These are phyloP conservation scores for Aurelia sp. DNA, from an alignment of 30 jellyfish, hydroid and myxozoan genomes.

Conservation along the genomic window DNA sequence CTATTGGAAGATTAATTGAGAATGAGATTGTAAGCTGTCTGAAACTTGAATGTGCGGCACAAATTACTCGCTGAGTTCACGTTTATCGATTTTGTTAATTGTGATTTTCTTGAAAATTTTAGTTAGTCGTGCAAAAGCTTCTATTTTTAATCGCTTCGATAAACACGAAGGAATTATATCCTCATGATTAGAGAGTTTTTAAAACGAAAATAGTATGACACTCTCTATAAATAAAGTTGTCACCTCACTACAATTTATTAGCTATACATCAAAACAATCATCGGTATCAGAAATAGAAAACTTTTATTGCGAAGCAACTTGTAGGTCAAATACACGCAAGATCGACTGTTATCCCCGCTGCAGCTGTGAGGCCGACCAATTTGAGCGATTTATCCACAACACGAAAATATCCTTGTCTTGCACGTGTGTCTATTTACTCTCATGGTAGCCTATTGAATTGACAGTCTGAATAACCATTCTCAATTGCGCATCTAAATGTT, in stretches of 20 bases:
- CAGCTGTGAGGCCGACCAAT: conserved; percentile 21
- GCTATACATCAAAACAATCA: not conserved
- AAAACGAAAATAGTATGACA: not conserved
- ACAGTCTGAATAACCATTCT: conserved; percentile 1
- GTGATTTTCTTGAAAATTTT: too few relatives aligned
- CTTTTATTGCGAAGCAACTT: not conserved
- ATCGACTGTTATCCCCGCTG: not conserved
- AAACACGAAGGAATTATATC: too few relatives aligned
- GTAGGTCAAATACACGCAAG: too few relatives aligned
- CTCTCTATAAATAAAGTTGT: not conserved
- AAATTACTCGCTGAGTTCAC: too few relatives aligned
- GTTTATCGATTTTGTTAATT: too few relatives aligned
- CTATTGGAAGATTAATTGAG: too few relatives aligned
- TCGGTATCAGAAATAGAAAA: not conserved
- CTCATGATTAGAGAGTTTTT: too few relatives aligned
- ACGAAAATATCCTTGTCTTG: not conserved
- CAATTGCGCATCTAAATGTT: not conserved
- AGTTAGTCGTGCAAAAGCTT: too few relatives aligned
- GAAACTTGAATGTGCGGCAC: too few relatives aligned
- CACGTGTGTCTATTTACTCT: conserved; percentile 41
- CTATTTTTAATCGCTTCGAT: too few relatives aligned
- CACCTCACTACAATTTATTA: not conserved
- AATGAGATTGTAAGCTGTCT: too few relatives aligned
- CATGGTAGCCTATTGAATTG: not conserved
- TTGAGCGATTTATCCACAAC: not conserved